A percentile compares a stretch with the other conserved stretches of the same genome.
These are phyloP conservation scores for Lipotes vexillifer DNA, from an alignment of 2,113 vertebrate species.

Conservation along the genomic window DNA sequence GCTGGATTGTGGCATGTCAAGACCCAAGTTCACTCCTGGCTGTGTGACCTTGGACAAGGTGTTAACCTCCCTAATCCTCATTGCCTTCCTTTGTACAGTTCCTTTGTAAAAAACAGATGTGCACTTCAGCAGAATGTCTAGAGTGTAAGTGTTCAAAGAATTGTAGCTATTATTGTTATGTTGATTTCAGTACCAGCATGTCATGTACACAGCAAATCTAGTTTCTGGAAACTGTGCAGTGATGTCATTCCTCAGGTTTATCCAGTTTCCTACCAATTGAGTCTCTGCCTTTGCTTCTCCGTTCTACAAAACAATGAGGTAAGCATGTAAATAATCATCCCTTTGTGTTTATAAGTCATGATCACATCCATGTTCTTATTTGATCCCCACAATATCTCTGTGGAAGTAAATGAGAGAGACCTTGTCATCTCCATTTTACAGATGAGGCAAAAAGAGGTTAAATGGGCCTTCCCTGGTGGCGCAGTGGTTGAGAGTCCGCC, in stretches of 20 bases:
- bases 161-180: not conserved
- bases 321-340: not conserved
- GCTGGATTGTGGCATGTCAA: not conserved
- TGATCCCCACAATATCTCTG: not conserved
- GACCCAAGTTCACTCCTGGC: not conserved
- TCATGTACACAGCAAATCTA: not conserved
- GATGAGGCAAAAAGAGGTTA: not conserved
- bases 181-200: no score
- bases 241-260: not conserved
- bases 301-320: not conserved
- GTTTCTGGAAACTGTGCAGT: not conserved
- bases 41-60: not conserved
- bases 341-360: not conserved
- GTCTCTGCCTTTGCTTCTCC: not conserved
- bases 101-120: not conserved
- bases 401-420: not conserved
- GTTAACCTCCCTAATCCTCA: not conserved
- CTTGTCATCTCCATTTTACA: not conserved
- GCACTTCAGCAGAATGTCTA: not conserved
- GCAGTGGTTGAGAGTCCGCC: no score
- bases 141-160: not conserved
- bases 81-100: not conserved
- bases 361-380: not conserved
- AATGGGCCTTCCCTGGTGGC: not conserved
- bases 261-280: not conserved